phyloP scores from a whole-genome alignment of 2,113 vertebrate genomes.

The Pardalotus punctatus region DNA sequence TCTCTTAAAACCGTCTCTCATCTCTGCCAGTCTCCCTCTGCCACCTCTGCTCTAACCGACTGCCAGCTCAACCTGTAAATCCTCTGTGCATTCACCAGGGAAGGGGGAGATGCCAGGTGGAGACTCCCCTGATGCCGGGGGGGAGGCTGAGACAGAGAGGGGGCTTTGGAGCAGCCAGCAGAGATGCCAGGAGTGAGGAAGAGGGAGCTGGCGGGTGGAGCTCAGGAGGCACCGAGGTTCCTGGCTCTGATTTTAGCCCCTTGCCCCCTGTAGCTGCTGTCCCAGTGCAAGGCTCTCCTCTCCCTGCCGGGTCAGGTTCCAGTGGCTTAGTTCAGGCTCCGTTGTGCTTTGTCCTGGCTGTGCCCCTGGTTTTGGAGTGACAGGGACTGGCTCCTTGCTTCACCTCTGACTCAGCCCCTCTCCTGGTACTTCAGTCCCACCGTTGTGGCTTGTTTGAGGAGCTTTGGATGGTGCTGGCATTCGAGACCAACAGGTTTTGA shows the following conservation, averaged over 20 bases:
- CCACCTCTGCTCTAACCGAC: neutral
- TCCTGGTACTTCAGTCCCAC: neutral
- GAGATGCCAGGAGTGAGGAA: neutral
- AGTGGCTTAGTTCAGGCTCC: neutral
- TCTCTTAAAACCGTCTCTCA: neutral
- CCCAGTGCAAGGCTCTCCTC: neutral
- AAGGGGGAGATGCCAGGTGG: neutral
- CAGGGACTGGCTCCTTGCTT: neutral
- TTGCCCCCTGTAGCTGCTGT: neutral
- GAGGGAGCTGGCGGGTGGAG: neutral
- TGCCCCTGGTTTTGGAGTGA: neutral
- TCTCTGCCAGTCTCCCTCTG: neutral
- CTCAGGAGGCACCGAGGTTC: neutral
- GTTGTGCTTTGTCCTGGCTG: neutral
- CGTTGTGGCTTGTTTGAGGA: fast-evolving
- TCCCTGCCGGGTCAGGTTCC: neutral
- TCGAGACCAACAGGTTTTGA: neutral
- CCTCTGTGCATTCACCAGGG: neutral
- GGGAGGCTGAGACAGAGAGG: neutral
- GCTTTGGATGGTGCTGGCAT: neutral
- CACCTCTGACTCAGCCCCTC: neutral
- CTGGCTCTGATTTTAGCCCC: neutral
- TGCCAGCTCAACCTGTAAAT: neutral
- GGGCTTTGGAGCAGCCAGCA: neutral
- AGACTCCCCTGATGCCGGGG: neutral